Percentiles rank a stretch among this genome's conserved stretches.
Evolutionary conservation across 2,113 vertebrate species (phyloP).

Genomic region (Ciconia maguari): DNA sequence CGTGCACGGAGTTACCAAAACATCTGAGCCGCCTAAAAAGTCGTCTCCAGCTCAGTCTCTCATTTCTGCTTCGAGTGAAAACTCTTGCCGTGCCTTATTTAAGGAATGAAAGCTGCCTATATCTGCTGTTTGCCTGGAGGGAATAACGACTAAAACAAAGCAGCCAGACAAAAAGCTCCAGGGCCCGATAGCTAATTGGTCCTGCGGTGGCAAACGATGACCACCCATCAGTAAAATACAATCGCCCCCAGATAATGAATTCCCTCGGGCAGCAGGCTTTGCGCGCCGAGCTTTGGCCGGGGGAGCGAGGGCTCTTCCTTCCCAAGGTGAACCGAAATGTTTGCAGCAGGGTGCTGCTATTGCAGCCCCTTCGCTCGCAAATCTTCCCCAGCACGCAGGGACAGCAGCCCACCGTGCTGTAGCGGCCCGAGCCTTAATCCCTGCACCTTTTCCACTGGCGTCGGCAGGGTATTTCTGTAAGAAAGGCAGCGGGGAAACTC

Average conservation of each 20-base stretch:
- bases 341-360: fast-evolving
- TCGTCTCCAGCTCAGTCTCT: fast-evolving
- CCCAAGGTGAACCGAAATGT: fast-evolving
- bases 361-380: neutral
- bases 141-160: neutral
- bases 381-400: too few species aligned
- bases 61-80: neutral
- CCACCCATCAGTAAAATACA: neutral
- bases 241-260: neutral
- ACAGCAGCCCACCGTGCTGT: neutral
- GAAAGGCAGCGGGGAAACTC: neutral
- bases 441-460: too few species aligned
- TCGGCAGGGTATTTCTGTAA: neutral
- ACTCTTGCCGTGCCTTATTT: neutral
- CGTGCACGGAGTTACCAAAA: neutral
- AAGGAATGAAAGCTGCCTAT: neutral
- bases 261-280: neutral
- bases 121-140: neutral
- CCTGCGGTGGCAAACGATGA: neutral
- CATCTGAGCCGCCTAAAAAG: neutral
- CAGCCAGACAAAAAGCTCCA: neutral
- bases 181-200: neutral
- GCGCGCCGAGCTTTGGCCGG: neutral
- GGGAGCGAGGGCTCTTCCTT: neutral
- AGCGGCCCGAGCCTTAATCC: neutral